Conservation (phyloP, 2,113 vertebrate species). For the Gadus chalcogrammus region DNA sequence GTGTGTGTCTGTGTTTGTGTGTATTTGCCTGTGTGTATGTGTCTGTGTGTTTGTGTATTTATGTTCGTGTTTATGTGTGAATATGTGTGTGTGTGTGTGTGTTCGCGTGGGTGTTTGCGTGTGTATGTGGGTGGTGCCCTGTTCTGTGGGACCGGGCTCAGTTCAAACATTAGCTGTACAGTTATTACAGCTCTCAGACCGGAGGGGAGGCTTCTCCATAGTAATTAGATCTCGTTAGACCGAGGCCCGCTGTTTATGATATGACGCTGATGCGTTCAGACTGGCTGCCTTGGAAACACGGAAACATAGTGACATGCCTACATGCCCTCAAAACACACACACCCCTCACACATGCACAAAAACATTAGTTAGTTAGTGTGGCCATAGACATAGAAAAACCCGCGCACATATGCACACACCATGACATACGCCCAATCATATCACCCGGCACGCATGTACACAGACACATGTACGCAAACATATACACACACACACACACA, state of each 20-base stretch:
- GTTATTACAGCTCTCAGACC: neutral
- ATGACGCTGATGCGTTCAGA: conserved; percentile 8
- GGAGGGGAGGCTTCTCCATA: neutral
- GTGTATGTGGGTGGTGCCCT: neutral
- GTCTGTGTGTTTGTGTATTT: neutral
- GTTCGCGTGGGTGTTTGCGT: neutral
- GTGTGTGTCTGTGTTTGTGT: neutral
- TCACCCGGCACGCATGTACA: neutral
- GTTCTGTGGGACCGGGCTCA: neutral
- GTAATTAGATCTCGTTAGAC: neutral
- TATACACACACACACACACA: neutral
- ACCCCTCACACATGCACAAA: neutral
- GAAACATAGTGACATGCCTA: neutral
- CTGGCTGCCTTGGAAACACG: conserved; percentile 4
- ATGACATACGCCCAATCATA: neutral
- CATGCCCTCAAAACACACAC: neutral
- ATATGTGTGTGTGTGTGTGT: neutral
- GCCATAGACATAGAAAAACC: neutral
- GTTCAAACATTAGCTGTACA: conserved; percentile 13
- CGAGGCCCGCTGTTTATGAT: neutral
- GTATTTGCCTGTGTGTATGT: conserved; percentile 5
- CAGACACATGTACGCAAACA: neutral
- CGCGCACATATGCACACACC: neutral
- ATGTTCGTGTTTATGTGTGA: neutral
- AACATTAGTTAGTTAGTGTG: neutral